Conservation (phyloP, 1,140 invertebrate species). For the Heliconius himera region DNA sequence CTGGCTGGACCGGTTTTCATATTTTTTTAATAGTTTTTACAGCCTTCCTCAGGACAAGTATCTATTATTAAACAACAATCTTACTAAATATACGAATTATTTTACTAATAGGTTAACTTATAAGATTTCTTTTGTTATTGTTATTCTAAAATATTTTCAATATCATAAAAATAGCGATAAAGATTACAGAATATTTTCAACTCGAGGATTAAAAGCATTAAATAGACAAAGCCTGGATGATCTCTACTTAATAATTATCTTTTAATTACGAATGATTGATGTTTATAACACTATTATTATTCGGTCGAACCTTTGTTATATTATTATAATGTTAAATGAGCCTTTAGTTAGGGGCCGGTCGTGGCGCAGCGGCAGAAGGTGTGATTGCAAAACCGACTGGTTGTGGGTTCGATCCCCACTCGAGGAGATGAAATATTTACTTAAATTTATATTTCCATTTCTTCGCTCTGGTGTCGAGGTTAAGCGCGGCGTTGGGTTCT, state of each 20-base stretch:
- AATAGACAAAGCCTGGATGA: neutral
- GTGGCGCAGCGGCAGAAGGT: too few species aligned
- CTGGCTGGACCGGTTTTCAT: neutral
- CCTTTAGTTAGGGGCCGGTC: too few species aligned
- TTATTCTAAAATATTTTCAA: neutral
- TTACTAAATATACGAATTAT: neutral
- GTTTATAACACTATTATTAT: neutral
- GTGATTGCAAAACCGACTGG: too few species aligned
- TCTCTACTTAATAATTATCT: conserved; percentile 6
- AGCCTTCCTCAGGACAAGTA: neutral
- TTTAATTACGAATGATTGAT: conserved; percentile 8
- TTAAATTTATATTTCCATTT: too few species aligned
- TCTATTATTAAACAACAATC: neutral
- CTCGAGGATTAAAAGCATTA: neutral
- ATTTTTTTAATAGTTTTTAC: neutral
- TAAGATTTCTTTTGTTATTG: neutral
- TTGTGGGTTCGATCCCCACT: too few species aligned
- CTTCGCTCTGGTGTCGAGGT: too few species aligned
- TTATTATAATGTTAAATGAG: neutral
- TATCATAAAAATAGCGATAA: neutral
- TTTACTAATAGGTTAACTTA: neutral
- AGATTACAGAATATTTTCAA: neutral
- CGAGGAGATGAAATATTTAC: too few species aligned
- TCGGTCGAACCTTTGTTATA: neutral
- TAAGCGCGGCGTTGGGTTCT: too few species aligned